Evolutionary conservation across 1,140 invertebrate species (phyloP).

Genomic region (Magallana gigas): DNA sequence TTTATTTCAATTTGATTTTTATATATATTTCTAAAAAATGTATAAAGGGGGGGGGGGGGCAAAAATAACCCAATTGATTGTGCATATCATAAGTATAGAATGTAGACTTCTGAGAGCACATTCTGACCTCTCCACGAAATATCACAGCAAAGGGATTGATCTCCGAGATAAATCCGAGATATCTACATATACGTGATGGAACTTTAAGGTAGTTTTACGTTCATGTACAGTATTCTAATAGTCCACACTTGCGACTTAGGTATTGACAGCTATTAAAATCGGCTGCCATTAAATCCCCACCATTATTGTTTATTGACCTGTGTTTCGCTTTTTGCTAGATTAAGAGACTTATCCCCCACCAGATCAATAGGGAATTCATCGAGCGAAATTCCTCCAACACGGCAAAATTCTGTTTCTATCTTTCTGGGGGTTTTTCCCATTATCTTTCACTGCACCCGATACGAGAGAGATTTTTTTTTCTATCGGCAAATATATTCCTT

Average conservation of each 20-base stretch:
- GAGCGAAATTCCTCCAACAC: neutral
- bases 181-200: too few species aligned
- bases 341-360: neutral
- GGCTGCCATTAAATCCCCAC: slow-evolving; percentile 2
- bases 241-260: neutral
- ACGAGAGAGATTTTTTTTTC: neutral
- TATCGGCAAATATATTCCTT: neutral
- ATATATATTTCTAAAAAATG: too few species aligned
- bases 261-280: neutral
- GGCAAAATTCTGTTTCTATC: neutral
- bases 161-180: too few species aligned
- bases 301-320: neutral
- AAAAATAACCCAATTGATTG: too few species aligned
- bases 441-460: neutral
- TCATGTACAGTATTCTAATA: too few species aligned
- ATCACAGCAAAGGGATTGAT: too few species aligned
- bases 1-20: too few species aligned
- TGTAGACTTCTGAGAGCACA: too few species aligned
- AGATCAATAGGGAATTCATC: slow-evolving; percentile 9
- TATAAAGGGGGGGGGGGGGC: too few species aligned
- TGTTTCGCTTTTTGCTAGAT: slow-evolving; percentile 8
- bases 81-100: too few species aligned
- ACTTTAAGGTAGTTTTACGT: too few species aligned
- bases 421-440: neutral
- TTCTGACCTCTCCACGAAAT: too few species aligned